Percentiles rank a stretch among this genome's conserved stretches.
Evolutionary conservation across 1,140 invertebrate genomes (phyloP).

Genomic region (Neelides sp.): DNA sequence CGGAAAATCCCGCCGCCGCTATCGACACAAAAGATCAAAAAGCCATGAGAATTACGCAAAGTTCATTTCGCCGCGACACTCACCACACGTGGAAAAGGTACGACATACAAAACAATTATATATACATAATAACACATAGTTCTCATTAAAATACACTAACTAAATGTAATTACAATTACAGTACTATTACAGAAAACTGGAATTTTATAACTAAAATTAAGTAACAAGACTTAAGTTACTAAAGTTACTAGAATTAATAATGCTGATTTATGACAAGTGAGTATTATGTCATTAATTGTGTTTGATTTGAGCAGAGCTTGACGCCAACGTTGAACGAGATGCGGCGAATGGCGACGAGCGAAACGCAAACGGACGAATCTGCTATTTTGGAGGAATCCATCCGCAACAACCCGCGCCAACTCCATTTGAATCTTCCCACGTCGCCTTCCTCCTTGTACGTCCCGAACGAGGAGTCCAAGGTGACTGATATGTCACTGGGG

Average conservation of each 20-base stretch:
- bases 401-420: conserved; percentile 10
- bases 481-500: conserved; percentile 30
- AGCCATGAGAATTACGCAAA: conserved; percentile 30
- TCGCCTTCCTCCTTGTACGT: conserved; percentile 17
- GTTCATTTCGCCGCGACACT: conserved; percentile 21
- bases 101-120: too few relatives aligned
- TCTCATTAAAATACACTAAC: too few relatives aligned
- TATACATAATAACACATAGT: too few relatives aligned
- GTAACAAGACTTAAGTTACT: too few relatives aligned
- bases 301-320: too few relatives aligned
- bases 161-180: too few relatives aligned
- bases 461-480: conserved; percentile 22
- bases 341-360: conserved; percentile 42
- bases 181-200: too few relatives aligned
- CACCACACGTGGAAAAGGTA: conserved; percentile 18
- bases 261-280: too few relatives aligned
- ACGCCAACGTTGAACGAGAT: too few relatives aligned
- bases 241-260: too few relatives aligned
- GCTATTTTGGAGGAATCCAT: conserved; percentile 3
- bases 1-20: conserved; percentile 15
- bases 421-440: conserved; percentile 29
- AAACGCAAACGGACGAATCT: conserved; percentile 52
- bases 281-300: too few relatives aligned
- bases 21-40: conserved; percentile 27
- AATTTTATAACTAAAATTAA: too few relatives aligned